A percentile compares a stretch with the other conserved stretches of the same genome.
These are phyloP conservation scores for Embiotoca jacksoni DNA, from an alignment of 2,113 vertebrate genomes.

Conservation along the genomic window DNA sequence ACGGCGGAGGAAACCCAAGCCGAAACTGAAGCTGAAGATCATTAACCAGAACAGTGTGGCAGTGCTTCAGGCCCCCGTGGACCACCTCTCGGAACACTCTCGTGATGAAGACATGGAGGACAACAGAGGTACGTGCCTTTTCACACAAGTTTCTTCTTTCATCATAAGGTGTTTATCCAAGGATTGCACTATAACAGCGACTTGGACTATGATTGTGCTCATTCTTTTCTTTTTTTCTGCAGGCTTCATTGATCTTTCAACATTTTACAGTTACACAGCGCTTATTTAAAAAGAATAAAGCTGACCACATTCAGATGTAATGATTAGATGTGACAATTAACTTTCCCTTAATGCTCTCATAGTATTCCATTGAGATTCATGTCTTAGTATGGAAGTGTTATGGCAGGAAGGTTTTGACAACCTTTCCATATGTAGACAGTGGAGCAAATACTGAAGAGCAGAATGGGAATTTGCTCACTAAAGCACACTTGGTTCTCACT, in stretches of 20 bases:
- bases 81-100: conserved; percentile 91
- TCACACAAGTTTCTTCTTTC: conserved; percentile 30
- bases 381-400: background rate
- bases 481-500: too few species aligned
- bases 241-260: background rate
- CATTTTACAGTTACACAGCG: background rate
- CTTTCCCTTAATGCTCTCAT: background rate
- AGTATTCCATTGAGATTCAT: background rate
- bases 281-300: background rate
- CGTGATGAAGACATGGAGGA: conserved; percentile 94
- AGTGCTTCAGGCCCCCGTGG: conserved; percentile 94
- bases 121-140: conserved; percentile 87
- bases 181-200: background rate
- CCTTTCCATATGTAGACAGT: too few species aligned
- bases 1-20: conserved; percentile 93
- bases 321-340: background rate
- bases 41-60: conserved; percentile 99
- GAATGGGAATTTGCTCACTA: too few species aligned
- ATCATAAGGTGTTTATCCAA: background rate
- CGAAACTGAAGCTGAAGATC: conserved; percentile 98
- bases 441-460: background rate
- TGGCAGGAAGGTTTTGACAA: too few species aligned
- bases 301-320: background rate
- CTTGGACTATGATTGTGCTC: background rate
- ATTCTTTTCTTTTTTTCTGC: too few species aligned